phyloP scores from a whole-genome alignment of 2,113 vertebrate species.

The Paramormyrops kingsleyae region DNA sequence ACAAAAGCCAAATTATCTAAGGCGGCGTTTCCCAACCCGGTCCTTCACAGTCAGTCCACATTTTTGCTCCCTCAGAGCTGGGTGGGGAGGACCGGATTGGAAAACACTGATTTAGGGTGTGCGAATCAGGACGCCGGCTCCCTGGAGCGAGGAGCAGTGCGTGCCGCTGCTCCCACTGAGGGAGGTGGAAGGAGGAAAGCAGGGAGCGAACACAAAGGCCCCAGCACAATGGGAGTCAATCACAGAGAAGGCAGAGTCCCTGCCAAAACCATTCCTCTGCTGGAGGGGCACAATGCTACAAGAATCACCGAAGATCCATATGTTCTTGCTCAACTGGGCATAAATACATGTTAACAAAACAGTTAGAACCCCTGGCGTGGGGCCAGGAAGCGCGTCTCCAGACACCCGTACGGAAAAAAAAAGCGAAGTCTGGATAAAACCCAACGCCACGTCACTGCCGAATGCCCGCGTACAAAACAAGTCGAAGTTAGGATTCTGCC shows the following conservation, averaged over 20 bases:
- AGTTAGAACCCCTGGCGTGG: not conserved
- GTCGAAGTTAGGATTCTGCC: not conserved
- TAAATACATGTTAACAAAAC: not conserved
- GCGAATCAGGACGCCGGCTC: not conserved
- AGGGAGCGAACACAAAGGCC: not conserved
- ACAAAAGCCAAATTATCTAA: not conserved
- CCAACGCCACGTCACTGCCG: not conserved
- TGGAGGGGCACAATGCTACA: not conserved
- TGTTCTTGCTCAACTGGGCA: not conserved
- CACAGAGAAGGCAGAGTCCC: not conserved
- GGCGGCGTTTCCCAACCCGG: not conserved
- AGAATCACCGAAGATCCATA: not conserved
- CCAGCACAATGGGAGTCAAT: not conserved
- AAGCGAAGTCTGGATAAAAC: not conserved
- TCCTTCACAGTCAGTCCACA: not conserved
- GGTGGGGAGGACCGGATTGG: not conserved
- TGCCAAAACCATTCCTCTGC: not conserved
- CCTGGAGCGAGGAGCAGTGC: not conserved
- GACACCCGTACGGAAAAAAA: not conserved
- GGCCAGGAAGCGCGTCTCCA: not conserved
- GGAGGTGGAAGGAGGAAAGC: not conserved
- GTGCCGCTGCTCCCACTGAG: not conserved
- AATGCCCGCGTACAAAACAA: not conserved
- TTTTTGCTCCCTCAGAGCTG: not conserved
- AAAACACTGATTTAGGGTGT: not conserved